Percentiles rank a stretch among this genome's conserved stretches.
Evolutionary conservation across 2,113 vertebrate species (phyloP).

Genomic region (Esox niger): DNA sequence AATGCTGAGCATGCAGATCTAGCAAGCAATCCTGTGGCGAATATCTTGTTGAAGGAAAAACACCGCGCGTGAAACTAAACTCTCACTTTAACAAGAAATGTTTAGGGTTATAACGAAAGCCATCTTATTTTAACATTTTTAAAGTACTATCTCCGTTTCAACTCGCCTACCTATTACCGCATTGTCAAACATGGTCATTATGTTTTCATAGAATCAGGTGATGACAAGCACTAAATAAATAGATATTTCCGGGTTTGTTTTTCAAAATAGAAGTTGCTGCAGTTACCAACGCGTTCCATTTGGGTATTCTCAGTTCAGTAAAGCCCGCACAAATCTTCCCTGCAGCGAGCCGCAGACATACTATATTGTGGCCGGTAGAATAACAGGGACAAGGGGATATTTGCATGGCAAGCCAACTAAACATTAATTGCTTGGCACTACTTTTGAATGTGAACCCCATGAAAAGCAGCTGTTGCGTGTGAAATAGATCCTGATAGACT

Average conservation of each 20-base stretch:
- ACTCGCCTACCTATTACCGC: not conserved
- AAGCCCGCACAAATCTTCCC: no score
- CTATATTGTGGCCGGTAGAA: no score
- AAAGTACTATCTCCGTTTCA: not conserved
- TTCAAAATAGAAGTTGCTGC: conserved; percentile 58
- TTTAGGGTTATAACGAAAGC: not conserved
- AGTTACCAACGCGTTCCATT: no score
- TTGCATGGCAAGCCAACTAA: no score
- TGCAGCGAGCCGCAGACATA: no score
- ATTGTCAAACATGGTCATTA: conserved; percentile 45
- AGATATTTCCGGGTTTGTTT: conserved; percentile 25
- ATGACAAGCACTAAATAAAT: conserved; percentile 24
- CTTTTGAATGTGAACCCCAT: no score
- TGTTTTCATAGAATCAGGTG: conserved; percentile 46
- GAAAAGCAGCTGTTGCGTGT: no score
- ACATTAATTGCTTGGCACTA: no score
- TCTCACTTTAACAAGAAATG: not conserved
- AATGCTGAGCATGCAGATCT: not conserved
- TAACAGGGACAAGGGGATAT: no score
- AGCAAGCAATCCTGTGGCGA: not conserved
- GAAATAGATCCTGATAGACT: no score
- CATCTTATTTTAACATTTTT: not conserved
- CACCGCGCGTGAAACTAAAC: not conserved
- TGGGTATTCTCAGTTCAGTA: no score
- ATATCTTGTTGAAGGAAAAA: not conserved